These are phyloP conservation scores for Stenolophus ochropezus DNA, from an alignment of 2,888 invertebrate genomes.

Conservation along the genomic window DNA sequence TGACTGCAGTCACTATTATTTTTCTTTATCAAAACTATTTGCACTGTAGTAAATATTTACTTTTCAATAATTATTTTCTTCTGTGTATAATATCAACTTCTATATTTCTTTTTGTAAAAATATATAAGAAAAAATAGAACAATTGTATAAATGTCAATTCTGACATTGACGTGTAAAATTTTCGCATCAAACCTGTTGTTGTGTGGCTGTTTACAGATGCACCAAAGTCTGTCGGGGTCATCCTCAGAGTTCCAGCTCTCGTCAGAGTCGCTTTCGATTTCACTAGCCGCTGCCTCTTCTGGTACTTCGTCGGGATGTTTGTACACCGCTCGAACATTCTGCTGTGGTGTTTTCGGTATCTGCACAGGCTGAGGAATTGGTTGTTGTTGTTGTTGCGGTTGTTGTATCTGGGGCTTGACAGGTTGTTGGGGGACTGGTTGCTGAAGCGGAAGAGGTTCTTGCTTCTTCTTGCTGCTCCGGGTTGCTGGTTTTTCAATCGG, in stretches of 20 bases:
- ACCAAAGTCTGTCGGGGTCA: conserved; percentile 95
- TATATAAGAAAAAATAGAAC: too few relatives aligned
- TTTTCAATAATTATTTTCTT: too few relatives aligned
- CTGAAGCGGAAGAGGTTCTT: conserved; percentile 42
- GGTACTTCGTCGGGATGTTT: conserved; percentile 69
- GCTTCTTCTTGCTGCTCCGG: conserved; percentile 79
- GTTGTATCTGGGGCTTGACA: conserved; percentile 62
- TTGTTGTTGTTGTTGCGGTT: conserved; percentile 59
- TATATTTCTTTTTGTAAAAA: too few relatives aligned
- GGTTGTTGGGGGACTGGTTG: conserved; percentile 25
- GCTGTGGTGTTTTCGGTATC: too few relatives aligned
- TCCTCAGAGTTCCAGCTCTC: conserved; percentile 87
- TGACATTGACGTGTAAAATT: too few relatives aligned
- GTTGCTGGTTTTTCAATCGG: conserved; percentile 90
- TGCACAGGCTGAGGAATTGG: conserved; percentile 11
- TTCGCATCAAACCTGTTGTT: conserved; percentile 84
- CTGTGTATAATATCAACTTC: too few relatives aligned
- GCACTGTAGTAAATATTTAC: too few relatives aligned
- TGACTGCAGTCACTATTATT: too few relatives aligned
- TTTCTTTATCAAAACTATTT: too few relatives aligned
- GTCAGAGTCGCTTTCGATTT: conserved; percentile 77
- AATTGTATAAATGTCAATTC: too few relatives aligned
- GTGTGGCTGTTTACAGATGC: conserved; percentile 95
- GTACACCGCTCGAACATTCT: conserved; percentile 65
- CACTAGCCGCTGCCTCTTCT: conserved; percentile 72